These are phyloP conservation scores for Castor canadensis DNA, from an alignment of 2,113 vertebrate genomes.

Conservation along the genomic window DNA sequence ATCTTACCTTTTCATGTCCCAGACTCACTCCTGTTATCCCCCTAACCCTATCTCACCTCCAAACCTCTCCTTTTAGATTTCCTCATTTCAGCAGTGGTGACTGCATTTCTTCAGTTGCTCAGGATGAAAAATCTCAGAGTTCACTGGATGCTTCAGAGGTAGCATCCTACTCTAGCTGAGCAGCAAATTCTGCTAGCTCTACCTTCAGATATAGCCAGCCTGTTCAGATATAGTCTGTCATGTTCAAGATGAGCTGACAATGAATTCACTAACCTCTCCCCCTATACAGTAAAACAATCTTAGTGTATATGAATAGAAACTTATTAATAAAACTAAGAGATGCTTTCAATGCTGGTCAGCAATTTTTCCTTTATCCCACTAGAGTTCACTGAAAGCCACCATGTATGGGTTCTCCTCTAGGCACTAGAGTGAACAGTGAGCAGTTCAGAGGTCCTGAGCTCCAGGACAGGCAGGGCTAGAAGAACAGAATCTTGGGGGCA, in stretches of 20 bases:
- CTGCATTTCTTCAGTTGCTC: background rate
- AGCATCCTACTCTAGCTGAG: background rate
- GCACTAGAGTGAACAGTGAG: background rate
- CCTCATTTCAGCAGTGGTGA: background rate
- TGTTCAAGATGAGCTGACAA: background rate
- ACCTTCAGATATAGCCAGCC: background rate
- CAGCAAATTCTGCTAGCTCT: background rate
- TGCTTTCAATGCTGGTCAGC: background rate
- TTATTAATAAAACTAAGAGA: background rate
- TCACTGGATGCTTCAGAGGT: background rate
- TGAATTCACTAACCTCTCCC: background rate
- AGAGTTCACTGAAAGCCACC: slow-evolving; percentile 10
- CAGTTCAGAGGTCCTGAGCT: background rate
- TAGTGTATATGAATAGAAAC: background rate
- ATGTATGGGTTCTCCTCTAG: background rate
- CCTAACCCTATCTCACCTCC: too few species aligned
- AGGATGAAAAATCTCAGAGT: background rate
- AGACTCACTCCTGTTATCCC: background rate
- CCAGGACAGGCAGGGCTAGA: background rate
- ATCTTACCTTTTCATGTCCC: background rate
- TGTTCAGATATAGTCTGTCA: too few species aligned
- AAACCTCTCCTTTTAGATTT: background rate
- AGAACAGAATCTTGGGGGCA: background rate
- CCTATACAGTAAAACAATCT: background rate
- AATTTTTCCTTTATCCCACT: background rate